These are phyloP conservation scores for Centropristis striata DNA, from an alignment of 2,113 vertebrate species.

Conservation along the genomic window DNA sequence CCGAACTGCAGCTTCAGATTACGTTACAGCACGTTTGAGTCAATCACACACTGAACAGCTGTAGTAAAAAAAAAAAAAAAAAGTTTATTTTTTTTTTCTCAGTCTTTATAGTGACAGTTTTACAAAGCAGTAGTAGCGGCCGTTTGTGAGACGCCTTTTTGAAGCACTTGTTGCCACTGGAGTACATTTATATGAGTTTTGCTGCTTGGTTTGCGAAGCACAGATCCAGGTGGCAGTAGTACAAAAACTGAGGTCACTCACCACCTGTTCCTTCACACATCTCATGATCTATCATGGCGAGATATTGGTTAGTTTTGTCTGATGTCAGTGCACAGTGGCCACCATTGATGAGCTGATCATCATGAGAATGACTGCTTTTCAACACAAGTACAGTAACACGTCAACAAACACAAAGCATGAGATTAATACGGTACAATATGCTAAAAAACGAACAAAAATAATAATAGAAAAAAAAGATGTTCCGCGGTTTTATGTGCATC, in stretches of 20 bases:
- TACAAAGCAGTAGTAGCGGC: conserved; percentile 83
- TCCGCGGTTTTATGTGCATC: conserved; percentile 77
- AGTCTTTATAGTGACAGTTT: conserved; percentile 81
- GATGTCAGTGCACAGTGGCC: conserved; percentile 69
- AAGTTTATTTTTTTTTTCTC: conserved; percentile 62
- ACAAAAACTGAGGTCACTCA: conserved; percentile 67
- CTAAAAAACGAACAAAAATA: conserved; percentile 41
- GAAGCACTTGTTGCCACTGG: conserved; percentile 58
- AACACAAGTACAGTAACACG: conserved; percentile 75
- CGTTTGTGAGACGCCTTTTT: conserved; percentile 59
- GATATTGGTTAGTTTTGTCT: conserved; percentile 48
- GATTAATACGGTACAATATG: conserved; percentile 80
- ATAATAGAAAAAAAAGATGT: conserved; percentile 37
- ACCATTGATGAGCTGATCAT: conserved; percentile 47
- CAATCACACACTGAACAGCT: conserved; percentile 47
- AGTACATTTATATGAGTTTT: conserved; percentile 33
- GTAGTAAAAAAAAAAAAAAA: conserved; percentile 64
- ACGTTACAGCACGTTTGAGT: conserved; percentile 5
- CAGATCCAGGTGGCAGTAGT: conserved; percentile 52
- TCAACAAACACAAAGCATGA: conserved; percentile 64
- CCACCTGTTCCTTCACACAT: conserved; percentile 61
- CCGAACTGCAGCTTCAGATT: conserved; percentile 14
- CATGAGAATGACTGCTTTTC: conserved; percentile 73
- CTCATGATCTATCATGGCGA: conserved; percentile 53
- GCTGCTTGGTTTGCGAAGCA: conserved; percentile 44